Base-by-base conservation (phyloP, 2,888 invertebrate genomes). In the Baronia brevicornis region DNA sequence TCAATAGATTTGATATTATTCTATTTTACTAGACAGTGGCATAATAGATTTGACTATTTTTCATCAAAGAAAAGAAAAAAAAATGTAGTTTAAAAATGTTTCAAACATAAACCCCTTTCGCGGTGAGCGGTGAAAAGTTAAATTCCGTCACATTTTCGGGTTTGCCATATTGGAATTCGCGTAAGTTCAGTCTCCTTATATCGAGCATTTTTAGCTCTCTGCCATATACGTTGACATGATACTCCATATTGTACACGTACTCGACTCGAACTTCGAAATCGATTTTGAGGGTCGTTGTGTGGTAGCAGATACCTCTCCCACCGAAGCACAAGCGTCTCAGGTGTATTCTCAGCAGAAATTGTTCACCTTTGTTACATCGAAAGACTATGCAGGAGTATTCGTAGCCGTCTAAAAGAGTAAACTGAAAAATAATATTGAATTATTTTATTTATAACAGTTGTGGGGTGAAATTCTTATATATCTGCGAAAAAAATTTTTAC, bases 301-400 rank as follows among this genome's bases (percentile, higher is more conserved):
- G 51, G 21, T 42, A 44, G 41, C 70, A 70, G 1, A 59, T 17
- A 0, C 13, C 26, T 0, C 14, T 17, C 0, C 48, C 28, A 1
- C 49, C 46, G 0, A 47, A 41, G 33, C 66, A 67, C 57, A 60
- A 60, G 2, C 63, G 48, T 0, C 43, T 36, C 0, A 70, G 39
- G 1, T 29, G 33, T 2, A 70, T 19, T 3, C 10, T 29, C 0
- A 66, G 58, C n/a, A 22, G 4, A 2, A 31, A 24, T 5, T 3
- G 5, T 3, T 1, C 12, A 1, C n/a, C 20, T 2, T 48, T 37
- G 3, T 33, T 21, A 0, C 51, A 54, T 6, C 33, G 39, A 33
- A 69, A 55, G 0, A 51, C 33, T 0, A 68, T 36, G 42, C 68
- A 70, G 0, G 60, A 56, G 36, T 67, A 70, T 12, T 67, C 68